Percentiles rank a stretch among this genome's conserved stretches.
Conservation (phyloP, 1,140 invertebrate species). For the Latrodectus geometricus region DNA sequence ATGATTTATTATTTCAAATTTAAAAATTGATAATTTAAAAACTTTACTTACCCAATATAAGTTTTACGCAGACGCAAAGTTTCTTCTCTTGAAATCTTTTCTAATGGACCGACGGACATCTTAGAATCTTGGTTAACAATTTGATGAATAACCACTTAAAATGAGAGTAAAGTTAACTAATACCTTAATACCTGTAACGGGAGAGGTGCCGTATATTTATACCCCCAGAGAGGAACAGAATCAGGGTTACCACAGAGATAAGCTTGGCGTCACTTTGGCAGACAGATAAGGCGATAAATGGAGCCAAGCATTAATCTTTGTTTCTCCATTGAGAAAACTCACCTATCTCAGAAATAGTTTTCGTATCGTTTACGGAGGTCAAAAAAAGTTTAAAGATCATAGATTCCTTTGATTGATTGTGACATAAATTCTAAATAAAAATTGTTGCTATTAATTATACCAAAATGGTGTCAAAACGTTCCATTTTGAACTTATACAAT, state of each 20-base stretch:
- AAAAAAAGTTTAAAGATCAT: background rate
- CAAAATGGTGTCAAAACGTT: too few relatives aligned
- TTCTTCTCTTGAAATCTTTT: slow-evolving; percentile 81
- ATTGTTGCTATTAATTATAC: too few relatives aligned
- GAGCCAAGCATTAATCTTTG: background rate
- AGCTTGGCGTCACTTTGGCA: background rate
- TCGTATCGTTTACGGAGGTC: background rate
- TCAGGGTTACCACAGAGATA: background rate
- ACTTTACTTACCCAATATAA: slow-evolving; percentile 79
- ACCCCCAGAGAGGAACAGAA: background rate
- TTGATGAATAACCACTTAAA: background rate
- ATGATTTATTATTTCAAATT: too few relatives aligned
- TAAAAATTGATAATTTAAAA: too few relatives aligned
- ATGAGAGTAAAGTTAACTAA: background rate
- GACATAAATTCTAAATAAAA: background rate
- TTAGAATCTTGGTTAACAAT: background rate
- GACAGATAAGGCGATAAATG: background rate
- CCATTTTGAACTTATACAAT: too few relatives aligned
- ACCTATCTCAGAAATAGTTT: background rate
- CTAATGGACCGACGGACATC: slow-evolving; percentile 67
- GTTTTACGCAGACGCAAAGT: slow-evolving; percentile 82
- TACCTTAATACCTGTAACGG: background rate
- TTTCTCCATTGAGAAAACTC: background rate
- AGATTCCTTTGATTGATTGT: background rate
- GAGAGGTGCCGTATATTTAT: background rate